These are phyloP conservation scores for Mechanitis messenoides DNA, from an alignment of 2,888 invertebrate species.

Conservation along the genomic window DNA sequence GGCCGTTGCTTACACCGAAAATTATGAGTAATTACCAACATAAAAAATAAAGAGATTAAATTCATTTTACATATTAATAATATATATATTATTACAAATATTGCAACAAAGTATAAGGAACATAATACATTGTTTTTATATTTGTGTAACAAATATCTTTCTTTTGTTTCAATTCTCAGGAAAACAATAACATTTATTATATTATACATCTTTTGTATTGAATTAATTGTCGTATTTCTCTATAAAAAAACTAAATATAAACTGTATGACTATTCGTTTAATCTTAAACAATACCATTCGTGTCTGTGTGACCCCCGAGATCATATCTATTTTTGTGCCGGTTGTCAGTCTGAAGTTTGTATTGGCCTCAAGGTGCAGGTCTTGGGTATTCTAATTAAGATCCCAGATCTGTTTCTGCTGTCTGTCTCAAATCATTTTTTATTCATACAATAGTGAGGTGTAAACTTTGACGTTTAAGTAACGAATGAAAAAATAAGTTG, in stretches of 20 bases:
- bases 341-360: constrained; percentile 45
- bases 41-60: not conserved
- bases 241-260: too few relatives aligned
- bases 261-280: not conserved
- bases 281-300: constrained; percentile 8
- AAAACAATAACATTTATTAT: too few relatives aligned
- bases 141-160: too few relatives aligned
- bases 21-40: constrained; percentile 21
- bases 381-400: constrained; percentile 51
- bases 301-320: constrained; percentile 42
- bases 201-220: too few relatives aligned
- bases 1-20: constrained; percentile 39
- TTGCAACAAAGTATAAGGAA: too few relatives aligned
- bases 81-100: too few relatives aligned
- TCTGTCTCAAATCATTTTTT: constrained; percentile 17
- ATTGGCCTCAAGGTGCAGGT: constrained; percentile 54
- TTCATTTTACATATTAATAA: too few relatives aligned
- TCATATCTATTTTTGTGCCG: constrained; percentile 56
- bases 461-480: too few relatives aligned
- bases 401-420: constrained; percentile 22
- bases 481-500: too few relatives aligned
- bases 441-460: not conserved
- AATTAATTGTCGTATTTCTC: too few relatives aligned
- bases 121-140: too few relatives aligned
- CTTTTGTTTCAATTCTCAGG: too few relatives aligned